Percentiles rank a stretch among this genome's conserved stretches.
These are phyloP conservation scores for Sarcophaga rosellei DNA, from an alignment of 2,888 invertebrate genomes.

Conservation along the genomic window DNA sequence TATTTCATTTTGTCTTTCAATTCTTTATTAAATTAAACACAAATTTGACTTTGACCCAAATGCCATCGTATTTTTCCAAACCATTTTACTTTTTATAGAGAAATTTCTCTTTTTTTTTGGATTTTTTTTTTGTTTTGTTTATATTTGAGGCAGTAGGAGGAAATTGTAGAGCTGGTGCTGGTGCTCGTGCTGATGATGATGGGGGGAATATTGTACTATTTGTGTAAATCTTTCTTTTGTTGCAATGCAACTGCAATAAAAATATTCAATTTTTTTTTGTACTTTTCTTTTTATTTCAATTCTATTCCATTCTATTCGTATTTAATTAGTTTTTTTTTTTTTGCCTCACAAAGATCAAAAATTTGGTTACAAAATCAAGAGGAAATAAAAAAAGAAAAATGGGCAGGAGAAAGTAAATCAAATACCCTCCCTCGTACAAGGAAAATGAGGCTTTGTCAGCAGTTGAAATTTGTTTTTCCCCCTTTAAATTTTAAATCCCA, in stretches of 20 bases:
- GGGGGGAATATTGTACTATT: conserved; percentile 13
- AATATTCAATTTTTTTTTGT: conserved; percentile 57
- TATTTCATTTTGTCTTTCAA: not conserved
- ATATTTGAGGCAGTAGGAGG: not conserved
- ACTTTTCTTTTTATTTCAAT: too few relatives aligned
- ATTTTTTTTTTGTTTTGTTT: not conserved
- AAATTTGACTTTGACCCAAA: conserved; percentile 67
- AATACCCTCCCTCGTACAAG: not conserved
- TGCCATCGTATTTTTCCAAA: conserved; percentile 21
- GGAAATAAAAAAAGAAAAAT: not conserved
- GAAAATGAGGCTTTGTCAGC: conserved; percentile 17
- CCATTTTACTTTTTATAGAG: conserved; percentile 6
- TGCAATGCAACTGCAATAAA: conserved; percentile 29
- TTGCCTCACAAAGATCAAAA: too few relatives aligned
- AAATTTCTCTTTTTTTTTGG: not conserved
- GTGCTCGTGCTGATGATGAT: too few relatives aligned
- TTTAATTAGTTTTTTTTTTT: not conserved
- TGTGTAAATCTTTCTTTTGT: conserved; percentile 34
- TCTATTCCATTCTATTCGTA: not conserved
- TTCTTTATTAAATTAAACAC: conserved; percentile 60
- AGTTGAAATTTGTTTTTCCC: conserved; percentile 31
- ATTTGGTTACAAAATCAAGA: too few relatives aligned
- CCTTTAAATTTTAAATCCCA: conserved; percentile 1
- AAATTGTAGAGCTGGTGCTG: not conserved
- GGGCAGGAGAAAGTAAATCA: not conserved